Base-by-base conservation (phyloP, 2,797 vertebrate species). In the Mastacembelus armatus region DNA sequence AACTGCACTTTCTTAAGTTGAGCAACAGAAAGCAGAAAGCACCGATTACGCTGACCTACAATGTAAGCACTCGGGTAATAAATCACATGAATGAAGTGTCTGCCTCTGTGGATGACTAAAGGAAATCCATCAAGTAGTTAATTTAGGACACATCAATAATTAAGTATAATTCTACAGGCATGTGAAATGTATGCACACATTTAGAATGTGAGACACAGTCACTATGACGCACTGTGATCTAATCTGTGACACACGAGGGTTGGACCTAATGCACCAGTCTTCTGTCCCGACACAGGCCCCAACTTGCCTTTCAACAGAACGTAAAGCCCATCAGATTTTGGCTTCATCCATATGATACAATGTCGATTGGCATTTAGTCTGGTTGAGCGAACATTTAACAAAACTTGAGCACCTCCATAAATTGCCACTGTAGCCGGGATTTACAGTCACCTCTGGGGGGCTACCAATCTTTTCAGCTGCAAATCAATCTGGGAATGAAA, bases 401-500 rank as follows among this genome's bases (percentile, higher is more conserved):
- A 85, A 90, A 83, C 71, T 80, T 71, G 51, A 85, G 71, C 74
- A 74, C 65, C 59, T 71, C 59, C 82, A 85, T 86, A 88, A 88
- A 89, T 86, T 85, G 81, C 66, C 65, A n/a, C 51, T 68, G 64
- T 75, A 85, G 64, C 56, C 18, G 52, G 82, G 72, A 88, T 90
- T 89, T 89, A 87, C 85, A 84, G 75, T 84, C 78, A 66, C 69
- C 76, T 84, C 81, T 77, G 57, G 72, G 67, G 61, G 60, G 81
- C 61, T 57, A 83, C 69, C 76, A 86, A 87, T 86, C 82, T 77
- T 83, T 86, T 82, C 60, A 63, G 83, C 79, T 68, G 79, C 84
- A 91, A 89, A 92, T 90, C 89, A 90, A 88, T 87, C 88, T 57
- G 59, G 48, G 71, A 86, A 81, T 83, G 81, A 88, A 78, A 85